These are phyloP conservation scores for Dicyrtomina minuta DNA, from an alignment of 2,888 invertebrate genomes.

Conservation along the genomic window DNA sequence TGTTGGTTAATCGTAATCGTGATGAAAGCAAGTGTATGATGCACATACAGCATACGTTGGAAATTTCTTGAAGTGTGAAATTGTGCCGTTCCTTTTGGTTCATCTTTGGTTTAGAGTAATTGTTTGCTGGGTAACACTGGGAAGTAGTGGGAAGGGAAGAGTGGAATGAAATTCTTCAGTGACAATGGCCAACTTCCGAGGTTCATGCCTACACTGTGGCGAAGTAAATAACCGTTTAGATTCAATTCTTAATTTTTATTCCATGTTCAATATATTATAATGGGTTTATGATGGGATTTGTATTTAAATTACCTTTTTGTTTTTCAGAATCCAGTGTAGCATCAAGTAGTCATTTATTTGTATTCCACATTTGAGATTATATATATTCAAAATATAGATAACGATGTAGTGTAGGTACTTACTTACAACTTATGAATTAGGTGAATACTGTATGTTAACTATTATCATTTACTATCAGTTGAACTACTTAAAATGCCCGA, in stretches of 20 bases:
- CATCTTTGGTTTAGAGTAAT: slow-evolving; percentile 5
- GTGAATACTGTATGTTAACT: too few relatives aligned
- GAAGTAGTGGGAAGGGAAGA: slow-evolving; percentile 9
- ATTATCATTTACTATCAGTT: too few relatives aligned
- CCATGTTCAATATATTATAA: too few relatives aligned
- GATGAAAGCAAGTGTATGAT: neutral
- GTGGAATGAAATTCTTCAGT: slow-evolving; percentile 25
- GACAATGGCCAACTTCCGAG: slow-evolving; percentile 71
- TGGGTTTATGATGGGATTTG: slow-evolving; percentile 26
- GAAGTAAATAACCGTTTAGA: slow-evolving; percentile 61
- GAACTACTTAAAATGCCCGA: too few relatives aligned
- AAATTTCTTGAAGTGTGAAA: slow-evolving; percentile 20
- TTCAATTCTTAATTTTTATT: too few relatives aligned
- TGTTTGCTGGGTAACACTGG: neutral
- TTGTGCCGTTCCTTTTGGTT: slow-evolving; percentile 21
- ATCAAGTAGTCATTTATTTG: too few relatives aligned
- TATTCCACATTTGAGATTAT: too few relatives aligned
- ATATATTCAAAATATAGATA: too few relatives aligned
- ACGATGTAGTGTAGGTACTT: too few relatives aligned
- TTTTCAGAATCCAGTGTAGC: neutral
- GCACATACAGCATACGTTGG: neutral
- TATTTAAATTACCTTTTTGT: neutral
- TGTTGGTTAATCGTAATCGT: neutral
- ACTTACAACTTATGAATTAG: too few relatives aligned
- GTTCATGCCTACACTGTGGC: slow-evolving; percentile 84